These are phyloP conservation scores for Halcyon badia DNA, from an alignment of 2,797 vertebrate species.

Conservation along the genomic window DNA sequence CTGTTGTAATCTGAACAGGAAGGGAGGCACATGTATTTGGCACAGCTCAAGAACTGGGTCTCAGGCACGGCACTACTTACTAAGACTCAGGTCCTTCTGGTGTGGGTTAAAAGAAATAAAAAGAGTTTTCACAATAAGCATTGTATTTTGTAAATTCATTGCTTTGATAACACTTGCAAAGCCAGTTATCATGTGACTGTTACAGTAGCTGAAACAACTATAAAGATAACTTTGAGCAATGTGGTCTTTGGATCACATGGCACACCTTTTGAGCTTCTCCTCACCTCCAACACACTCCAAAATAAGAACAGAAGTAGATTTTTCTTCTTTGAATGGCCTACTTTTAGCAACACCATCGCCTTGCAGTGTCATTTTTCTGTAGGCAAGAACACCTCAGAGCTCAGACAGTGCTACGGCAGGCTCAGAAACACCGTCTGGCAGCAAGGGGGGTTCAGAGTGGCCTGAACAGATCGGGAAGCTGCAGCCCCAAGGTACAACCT, in stretches of 20 bases:
- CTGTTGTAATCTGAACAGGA: not conserved
- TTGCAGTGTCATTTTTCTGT: fast-evolving
- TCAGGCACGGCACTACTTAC: not conserved
- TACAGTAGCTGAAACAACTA: not conserved
- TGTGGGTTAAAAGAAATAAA: not conserved
- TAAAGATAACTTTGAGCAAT: not conserved
- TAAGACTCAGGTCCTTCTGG: not conserved
- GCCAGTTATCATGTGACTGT: not conserved
- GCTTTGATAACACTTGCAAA: not conserved
- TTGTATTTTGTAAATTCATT: not conserved
- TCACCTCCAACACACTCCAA: not conserved
- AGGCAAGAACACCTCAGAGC: not conserved
- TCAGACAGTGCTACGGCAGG: fast-evolving
- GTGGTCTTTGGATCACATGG: not conserved
- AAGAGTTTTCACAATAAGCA: not conserved
- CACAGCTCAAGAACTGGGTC: not conserved
- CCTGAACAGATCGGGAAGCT: not conserved
- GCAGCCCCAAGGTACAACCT: not conserved
- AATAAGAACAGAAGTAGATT: not conserved
- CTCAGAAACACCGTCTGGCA: not conserved
- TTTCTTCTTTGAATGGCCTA: not conserved
- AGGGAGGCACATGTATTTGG: not conserved
- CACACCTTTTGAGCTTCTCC: not conserved
- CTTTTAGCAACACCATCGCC: not conserved
- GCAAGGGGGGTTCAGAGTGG: not conserved